Conservation (phyloP, 2,888 invertebrate genomes). For the Drosophila bunnanda region DNA sequence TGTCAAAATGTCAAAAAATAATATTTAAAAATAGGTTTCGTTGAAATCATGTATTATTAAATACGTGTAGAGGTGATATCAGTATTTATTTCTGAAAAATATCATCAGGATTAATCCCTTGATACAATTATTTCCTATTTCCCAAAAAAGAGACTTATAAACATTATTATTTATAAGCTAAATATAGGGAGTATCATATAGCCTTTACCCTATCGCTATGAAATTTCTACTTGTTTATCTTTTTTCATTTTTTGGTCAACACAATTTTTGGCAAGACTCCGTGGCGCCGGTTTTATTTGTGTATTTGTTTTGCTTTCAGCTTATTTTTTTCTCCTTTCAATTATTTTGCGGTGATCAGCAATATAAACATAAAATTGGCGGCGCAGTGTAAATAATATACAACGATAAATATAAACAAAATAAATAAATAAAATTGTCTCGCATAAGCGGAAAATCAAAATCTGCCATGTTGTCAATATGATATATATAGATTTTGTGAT, state of each 20-base stretch:
- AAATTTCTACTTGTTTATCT: neutral
- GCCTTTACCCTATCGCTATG: neutral
- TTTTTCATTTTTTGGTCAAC: slow-evolving; percentile 25
- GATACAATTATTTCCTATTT: neutral
- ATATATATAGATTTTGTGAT: slow-evolving; percentile 18
- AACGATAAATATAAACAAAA: slow-evolving; percentile 9
- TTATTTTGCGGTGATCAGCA: slow-evolving; percentile 51
- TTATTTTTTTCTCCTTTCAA: slow-evolving; percentile 30
- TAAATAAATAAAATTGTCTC: slow-evolving; percentile 31
- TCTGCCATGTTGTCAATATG: slow-evolving; percentile 32
- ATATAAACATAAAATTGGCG: slow-evolving; percentile 45
- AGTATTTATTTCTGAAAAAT: neutral
- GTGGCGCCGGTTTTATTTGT: slow-evolving; percentile 66
- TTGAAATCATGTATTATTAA: neutral
- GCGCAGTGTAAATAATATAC: slow-evolving; percentile 52
- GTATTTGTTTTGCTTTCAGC: slow-evolving; percentile 38
- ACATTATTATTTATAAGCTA: neutral
- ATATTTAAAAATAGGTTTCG: neutral
- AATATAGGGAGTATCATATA: neutral
- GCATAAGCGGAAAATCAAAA: slow-evolving; percentile 47
- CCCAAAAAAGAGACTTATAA: too few relatives aligned
- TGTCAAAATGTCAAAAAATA: rapidly evolving
- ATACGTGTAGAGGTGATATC: too few relatives aligned
- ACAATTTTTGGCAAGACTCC: slow-evolving; percentile 71
- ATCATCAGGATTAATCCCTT: neutral